Percentiles rank a stretch among this genome's conserved stretches.
Evolutionary conservation across 2,113 vertebrate species (phyloP).

Genomic region (Pipra filicauda): DNA sequence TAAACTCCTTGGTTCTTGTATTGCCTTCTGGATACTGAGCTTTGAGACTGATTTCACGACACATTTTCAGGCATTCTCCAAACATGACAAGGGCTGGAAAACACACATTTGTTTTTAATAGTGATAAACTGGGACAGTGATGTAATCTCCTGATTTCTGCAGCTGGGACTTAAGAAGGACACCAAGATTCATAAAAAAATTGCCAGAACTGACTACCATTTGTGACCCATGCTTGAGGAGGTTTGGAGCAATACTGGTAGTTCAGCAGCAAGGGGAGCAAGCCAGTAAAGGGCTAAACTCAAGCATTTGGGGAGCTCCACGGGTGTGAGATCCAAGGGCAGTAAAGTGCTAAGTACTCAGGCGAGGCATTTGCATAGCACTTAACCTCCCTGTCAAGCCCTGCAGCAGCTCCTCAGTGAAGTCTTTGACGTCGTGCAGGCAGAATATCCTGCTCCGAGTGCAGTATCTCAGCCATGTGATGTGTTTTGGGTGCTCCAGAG

Average conservation of each 20-base stretch:
- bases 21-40: neutral
- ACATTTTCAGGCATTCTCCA: neutral
- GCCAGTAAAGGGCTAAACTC: neutral
- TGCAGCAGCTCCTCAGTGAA: neutral
- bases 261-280: neutral
- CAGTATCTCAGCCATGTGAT: neutral
- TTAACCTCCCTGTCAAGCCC: conserved; percentile 11
- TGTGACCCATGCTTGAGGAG: neutral
- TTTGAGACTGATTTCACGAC: conserved; percentile 4
- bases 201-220: neutral
- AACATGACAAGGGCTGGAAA: neutral
- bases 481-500: neutral
- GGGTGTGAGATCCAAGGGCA: neutral
- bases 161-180: conserved; percentile 15
- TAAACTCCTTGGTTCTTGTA: conserved; percentile 20
- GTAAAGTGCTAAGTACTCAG: neutral
- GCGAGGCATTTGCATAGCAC: conserved; percentile 1
- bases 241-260: neutral
- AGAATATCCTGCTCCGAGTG: neutral
- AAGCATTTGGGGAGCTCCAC: neutral
- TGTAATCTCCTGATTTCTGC: neutral
- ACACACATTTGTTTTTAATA: conserved; percentile 9
- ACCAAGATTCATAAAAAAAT: neutral
- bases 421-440: neutral
- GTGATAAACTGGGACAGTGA: neutral